Percentiles rank a stretch among this genome's conserved stretches.
Evolutionary conservation across 2,113 vertebrate species (phyloP).

Genomic region (Girardinichthys multiradiatus): DNA sequence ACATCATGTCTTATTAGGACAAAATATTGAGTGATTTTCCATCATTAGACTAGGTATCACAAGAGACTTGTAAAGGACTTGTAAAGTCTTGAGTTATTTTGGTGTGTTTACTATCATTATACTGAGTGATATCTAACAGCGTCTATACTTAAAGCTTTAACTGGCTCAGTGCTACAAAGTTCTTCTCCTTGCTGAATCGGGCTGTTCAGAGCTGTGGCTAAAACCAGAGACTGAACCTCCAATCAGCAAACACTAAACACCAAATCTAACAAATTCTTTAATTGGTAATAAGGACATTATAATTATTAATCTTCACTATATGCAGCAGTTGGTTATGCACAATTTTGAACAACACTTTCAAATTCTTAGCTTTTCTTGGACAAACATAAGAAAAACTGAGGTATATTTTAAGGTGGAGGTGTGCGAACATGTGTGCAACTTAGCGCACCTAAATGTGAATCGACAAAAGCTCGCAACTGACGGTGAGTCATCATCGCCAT

Average conservation of each 20-base stretch:
- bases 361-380: slow-evolving; percentile 32
- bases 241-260: too few species aligned
- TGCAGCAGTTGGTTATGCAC: neutral
- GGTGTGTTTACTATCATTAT: neutral
- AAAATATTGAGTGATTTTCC: neutral
- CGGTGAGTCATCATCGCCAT: slow-evolving; percentile 73
- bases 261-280: neutral
- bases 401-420: slow-evolving; percentile 33
- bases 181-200: neutral
- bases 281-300: neutral
- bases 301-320: slow-evolving; percentile 1
- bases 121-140: neutral
- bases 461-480: slow-evolving; percentile 46
- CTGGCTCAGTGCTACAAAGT: neutral
- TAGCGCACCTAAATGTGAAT: slow-evolving; percentile 64
- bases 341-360: slow-evolving; percentile 5
- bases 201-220: neutral
- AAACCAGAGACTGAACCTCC: neutral
- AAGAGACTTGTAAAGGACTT: neutral
- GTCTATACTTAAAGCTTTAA: neutral
- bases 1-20: too few species aligned
- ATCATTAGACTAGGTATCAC: neutral
- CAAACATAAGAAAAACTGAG: slow-evolving; percentile 11
- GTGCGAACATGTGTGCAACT: slow-evolving; percentile 45
- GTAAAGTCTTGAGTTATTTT: neutral